Evolutionary conservation across 2,888 invertebrate species (phyloP), one percentile per base, ranked within the genome.

Genomic region (Agrotis segetum): DNA sequence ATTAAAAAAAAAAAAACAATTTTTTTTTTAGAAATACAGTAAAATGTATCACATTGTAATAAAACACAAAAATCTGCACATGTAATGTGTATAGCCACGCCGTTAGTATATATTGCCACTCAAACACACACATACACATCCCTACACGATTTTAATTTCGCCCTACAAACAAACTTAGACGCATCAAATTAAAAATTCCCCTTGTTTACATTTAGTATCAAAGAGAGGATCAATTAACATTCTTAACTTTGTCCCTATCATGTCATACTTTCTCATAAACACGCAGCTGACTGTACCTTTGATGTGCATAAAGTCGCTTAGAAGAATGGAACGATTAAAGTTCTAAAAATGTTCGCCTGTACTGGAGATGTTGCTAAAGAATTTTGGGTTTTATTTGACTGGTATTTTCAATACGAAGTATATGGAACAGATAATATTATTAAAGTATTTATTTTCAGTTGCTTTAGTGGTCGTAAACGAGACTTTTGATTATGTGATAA

Each of bases 201-300:
- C 90, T 83, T 92, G 92, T 93, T 92, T 92, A 92, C 87, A 81
- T 85, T 88, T 87, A 85, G 90, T 92, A 92, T 92, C 91, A 90
- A 89, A 91, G 92, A 90, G 88, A 72, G 79, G 84, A 87, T 88
- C 90, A 93, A 92, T 93, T 93, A 93, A 92, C 83, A 87, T 87
- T 87, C 87, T 87, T 83, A 74, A 83, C 87, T 90, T 86, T 88
- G 88, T 89, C 90, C 86, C 88, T 87, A 84, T 81, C 87, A 82
- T 89, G 89, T 90, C 91, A 90, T 91, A 90, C 86, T 87, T 88
- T 82, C 81, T 85, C 88, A 91, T 93, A 93, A 91, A 93, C 92
- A 92, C 87, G 47, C 17, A 2, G 34, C 49, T 16, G 24, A 64
- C 69, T 79, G 74, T 81, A 83, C 83, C 91, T 91, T 91, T 92